Percentiles rank a stretch among this genome's conserved stretches.
Conservation (phyloP, 2,888 invertebrate genomes). For the Dendrolimus pini region DNA sequence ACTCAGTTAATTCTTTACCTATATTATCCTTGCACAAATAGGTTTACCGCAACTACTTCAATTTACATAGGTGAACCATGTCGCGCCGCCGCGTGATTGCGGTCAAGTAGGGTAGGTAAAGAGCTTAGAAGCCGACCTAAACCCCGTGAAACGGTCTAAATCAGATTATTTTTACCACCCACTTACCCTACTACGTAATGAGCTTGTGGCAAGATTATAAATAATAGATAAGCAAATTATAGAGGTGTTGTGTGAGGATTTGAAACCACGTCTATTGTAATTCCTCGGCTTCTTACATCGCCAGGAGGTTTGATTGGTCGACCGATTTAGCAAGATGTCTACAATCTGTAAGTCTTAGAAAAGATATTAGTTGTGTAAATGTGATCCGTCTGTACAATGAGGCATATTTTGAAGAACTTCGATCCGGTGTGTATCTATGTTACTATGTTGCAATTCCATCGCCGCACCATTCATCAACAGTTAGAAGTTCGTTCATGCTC, state of each 20-base stretch:
- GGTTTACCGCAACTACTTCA: background rate
- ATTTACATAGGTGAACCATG: background rate
- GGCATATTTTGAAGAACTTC: too few relatives aligned
- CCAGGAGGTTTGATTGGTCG: too few relatives aligned
- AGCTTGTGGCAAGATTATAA: slow-evolving; percentile 10
- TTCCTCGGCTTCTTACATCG: slow-evolving; percentile 13
- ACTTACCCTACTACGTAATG: slow-evolving; percentile 26
- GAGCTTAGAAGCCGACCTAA: slow-evolving; percentile 44
- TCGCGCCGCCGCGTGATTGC: slow-evolving; percentile 25
- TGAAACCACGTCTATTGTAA: slow-evolving; percentile 17
- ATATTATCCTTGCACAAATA: too few relatives aligned
- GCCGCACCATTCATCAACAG: too few relatives aligned
- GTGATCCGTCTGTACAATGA: too few relatives aligned
- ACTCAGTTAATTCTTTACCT: background rate
- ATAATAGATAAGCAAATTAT: background rate
- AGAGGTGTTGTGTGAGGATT: background rate
- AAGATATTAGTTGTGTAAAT: too few relatives aligned
- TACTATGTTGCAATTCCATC: too few relatives aligned
- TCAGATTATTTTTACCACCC: slow-evolving; percentile 44
- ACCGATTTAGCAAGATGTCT: too few relatives aligned
- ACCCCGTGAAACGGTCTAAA: slow-evolving; percentile 39
- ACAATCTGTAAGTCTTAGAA: too few relatives aligned
- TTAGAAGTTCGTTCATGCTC: too few relatives aligned
- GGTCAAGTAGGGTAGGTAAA: slow-evolving; percentile 56
- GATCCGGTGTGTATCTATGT: too few relatives aligned